phyloP scores from a whole-genome alignment of 2,888 invertebrate genomes.

The Spodoptera littoralis region DNA sequence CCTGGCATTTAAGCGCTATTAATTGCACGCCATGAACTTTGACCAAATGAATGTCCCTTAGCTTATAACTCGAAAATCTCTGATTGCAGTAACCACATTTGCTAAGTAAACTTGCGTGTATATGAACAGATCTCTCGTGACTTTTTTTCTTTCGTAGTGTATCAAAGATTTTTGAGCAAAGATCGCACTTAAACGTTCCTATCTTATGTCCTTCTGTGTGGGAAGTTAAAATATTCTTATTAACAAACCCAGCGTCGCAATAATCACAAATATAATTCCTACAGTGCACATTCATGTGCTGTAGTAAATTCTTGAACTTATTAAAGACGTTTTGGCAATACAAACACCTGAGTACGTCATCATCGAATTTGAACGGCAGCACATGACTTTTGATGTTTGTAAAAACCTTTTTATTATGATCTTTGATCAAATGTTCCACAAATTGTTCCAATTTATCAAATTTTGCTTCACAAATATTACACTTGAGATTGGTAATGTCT shows the following conservation, averaged over 20 bases:
- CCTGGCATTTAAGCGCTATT: constrained; percentile 67
- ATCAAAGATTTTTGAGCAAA: constrained; percentile 84
- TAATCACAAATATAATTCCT: constrained; percentile 74
- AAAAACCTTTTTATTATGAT: constrained; percentile 49
- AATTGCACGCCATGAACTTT: constrained; percentile 68
- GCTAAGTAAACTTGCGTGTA: constrained; percentile 63
- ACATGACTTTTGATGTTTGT: constrained; percentile 57
- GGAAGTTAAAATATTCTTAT: constrained; percentile 66
- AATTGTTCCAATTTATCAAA: constrained; percentile 48
- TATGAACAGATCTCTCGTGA: constrained; percentile 80
- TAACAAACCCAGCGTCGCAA: constrained; percentile 76
- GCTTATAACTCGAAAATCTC: constrained; percentile 70
- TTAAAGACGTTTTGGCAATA: constrained; percentile 48
- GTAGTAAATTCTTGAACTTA: constrained; percentile 65
- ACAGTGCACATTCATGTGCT: constrained; percentile 80
- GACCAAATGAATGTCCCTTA: constrained; percentile 68
- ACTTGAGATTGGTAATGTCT: constrained; percentile 53
- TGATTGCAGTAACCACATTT: constrained; percentile 75
- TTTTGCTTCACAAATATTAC: constrained; percentile 49
- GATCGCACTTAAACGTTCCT: constrained; percentile 72
- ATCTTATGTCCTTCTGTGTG: constrained; percentile 72
- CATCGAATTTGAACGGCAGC: constrained; percentile 55
- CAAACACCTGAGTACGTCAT: constrained; percentile 47
- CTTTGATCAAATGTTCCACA: constrained; percentile 51
- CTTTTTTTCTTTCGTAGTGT: constrained; percentile 79